Conservation (phyloP, 2,888 invertebrate genomes). For the Drosophila incognita region DNA sequence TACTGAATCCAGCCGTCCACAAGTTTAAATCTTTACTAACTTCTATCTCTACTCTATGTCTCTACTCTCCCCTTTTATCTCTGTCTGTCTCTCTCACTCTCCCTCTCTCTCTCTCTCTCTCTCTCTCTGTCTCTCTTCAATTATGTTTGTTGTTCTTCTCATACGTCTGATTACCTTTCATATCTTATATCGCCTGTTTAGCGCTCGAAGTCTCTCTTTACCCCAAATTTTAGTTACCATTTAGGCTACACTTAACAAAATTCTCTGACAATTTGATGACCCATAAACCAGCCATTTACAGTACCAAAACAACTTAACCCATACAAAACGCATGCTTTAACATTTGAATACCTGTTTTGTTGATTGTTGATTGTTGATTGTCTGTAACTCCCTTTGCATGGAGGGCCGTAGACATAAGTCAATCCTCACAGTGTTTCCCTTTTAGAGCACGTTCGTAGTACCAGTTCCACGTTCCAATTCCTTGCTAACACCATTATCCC, state of each 20-base stretch:
- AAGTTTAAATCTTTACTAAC: slow-evolving; percentile 1
- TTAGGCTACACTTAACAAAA: slow-evolving; percentile 29
- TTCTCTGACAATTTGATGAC: slow-evolving; percentile 14
- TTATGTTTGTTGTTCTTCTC: slow-evolving; percentile 72
- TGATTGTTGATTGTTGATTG: slow-evolving; percentile 2
- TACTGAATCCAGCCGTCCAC: slow-evolving; percentile 6
- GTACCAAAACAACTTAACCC: slow-evolving; percentile 26
- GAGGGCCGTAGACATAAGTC: slow-evolving; percentile 12
- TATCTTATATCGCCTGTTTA: slow-evolving; percentile 23
- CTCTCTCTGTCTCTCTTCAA: slow-evolving; percentile 25
- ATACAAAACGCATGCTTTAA: slow-evolving; percentile 45
- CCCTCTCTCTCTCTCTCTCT: slow-evolving; percentile 15
- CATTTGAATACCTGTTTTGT: slow-evolving; percentile 2
- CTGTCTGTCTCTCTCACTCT: slow-evolving; percentile 8
- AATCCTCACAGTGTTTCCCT: not conserved
- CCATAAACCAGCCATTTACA: slow-evolving; percentile 35
- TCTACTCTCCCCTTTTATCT: slow-evolving; percentile 12
- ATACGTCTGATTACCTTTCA: slow-evolving; percentile 27
- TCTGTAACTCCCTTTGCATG: slow-evolving; percentile 44
- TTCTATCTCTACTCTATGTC: not conserved
- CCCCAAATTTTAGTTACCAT: slow-evolving; percentile 12
- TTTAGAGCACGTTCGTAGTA: slow-evolving; percentile 23
- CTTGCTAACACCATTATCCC: not conserved
- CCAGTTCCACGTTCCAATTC: slow-evolving; percentile 14
- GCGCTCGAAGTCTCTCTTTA: slow-evolving; percentile 7